A percentile compares a stretch with the other conserved stretches of the same genome.
Evolutionary conservation across 2,888 invertebrate species (phyloP).

Genomic region (Alcis repandata): DNA sequence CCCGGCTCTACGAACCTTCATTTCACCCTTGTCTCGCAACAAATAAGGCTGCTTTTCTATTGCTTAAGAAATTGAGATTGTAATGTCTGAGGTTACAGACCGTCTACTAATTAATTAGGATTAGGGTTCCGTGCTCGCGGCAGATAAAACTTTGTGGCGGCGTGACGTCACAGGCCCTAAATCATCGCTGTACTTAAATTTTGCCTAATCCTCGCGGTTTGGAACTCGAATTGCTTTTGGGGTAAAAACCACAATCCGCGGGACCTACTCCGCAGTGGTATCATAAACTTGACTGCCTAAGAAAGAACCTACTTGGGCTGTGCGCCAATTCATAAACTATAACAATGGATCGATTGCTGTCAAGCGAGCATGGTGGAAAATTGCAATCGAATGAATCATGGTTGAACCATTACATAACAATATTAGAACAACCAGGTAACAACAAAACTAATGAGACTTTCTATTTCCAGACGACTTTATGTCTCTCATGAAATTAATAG

Average conservation of each 20-base stretch:
- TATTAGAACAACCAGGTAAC: no score
- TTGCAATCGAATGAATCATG: no score
- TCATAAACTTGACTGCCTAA: background rate
- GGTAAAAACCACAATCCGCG: constrained; percentile 26
- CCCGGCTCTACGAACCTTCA: constrained; percentile 16
- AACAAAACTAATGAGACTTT: no score
- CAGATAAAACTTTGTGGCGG: constrained; percentile 76
- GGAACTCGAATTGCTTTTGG: constrained; percentile 59
- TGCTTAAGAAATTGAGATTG: constrained; percentile 57
- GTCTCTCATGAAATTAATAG: no score
- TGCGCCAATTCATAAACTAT: background rate
- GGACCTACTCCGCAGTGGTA: background rate
- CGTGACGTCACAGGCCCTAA: constrained; percentile 51
- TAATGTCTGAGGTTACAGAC: constrained; percentile 69
- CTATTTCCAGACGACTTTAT: no score
- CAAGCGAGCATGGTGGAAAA: background rate
- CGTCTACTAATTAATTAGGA: constrained; percentile 81
- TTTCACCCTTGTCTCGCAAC: background rate
- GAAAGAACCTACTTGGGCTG: background rate
- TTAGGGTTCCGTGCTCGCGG: constrained; percentile 69
- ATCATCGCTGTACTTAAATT: constrained; percentile 66
- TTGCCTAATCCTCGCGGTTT: constrained; percentile 64
- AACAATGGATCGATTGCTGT: background rate
- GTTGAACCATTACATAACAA: no score
- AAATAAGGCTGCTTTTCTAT: constrained; percentile 35